Base-by-base conservation (phyloP, 1,140 invertebrate species). In the Phymorhynchus buccinoides region DNA sequence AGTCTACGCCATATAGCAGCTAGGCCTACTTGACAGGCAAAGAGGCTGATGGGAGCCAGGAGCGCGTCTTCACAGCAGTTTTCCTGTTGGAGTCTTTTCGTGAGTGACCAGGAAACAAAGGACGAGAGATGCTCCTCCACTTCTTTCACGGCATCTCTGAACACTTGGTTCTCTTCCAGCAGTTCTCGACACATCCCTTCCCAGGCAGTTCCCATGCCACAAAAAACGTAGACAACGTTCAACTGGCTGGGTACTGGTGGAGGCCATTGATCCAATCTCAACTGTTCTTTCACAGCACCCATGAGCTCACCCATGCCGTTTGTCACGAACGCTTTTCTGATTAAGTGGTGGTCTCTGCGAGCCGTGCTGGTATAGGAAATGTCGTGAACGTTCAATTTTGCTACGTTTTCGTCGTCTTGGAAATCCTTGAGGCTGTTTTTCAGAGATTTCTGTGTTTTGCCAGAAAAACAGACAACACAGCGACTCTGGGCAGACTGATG, bases 11-110 rank as follows among this genome's bases (percentile, higher is more conserved):
- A 92, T n/a, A 91, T 6, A 12, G 80, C 81, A 1, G 78, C 75
- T 0, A 90, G 77, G 2, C 78, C 90, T 16, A 92, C 85, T 81
- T 92, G 90, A 78, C 87, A 89, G 30, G 89, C 87, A 83, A 91
- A 91, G 39, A 90, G 89, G 16, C 88, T 82, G 41, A 91, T 66
- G 62, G 89, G 90, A 22, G 81, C 79, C 30, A 87, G 78, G 2
- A 89, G 75, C 3, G 90, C 87, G 44, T 90, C 88, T 7, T 73
- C 30, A 3, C 88, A 27, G 18, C 87, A 42, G 22, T 82, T 68
- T 62, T 84, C 80, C 3, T 87, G 75, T 37, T 62, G 18, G 71
- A 90, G 80, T 44, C 68, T 84, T 0, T 84, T 48, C 16, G 71
- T 32, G 12, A 91, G 81, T 12, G 87, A 88, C 88, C 88, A 88